These are phyloP conservation scores for Drosophila mercatorum DNA, from an alignment of 2,888 invertebrate genomes.

Conservation along the genomic window DNA sequence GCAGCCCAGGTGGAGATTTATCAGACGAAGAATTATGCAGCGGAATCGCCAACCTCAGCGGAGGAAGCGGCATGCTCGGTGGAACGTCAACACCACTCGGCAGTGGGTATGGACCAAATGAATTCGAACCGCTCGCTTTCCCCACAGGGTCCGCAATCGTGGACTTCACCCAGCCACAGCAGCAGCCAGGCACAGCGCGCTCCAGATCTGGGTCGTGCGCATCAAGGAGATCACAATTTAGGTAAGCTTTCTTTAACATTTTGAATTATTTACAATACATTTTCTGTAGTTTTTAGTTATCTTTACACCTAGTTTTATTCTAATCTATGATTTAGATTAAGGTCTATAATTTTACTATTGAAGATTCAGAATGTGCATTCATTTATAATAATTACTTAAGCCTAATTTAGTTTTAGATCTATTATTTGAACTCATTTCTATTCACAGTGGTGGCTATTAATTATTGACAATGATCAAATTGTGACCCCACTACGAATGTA, in stretches of 20 bases:
- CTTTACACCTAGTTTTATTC: background rate
- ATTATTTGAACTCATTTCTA: constrained; percentile 22
- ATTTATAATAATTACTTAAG: constrained; percentile 14
- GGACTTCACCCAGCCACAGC: constrained; percentile 85
- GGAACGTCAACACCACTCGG: constrained; percentile 84
- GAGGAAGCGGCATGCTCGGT: constrained; percentile 76
- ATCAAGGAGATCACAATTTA: constrained; percentile 85
- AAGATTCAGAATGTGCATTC: background rate
- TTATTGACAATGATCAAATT: background rate
- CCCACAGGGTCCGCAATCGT: constrained; percentile 83
- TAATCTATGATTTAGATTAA: constrained; percentile 19
- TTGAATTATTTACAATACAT: background rate
- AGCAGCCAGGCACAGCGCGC: constrained; percentile 82
- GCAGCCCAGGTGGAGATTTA: constrained; percentile 86
- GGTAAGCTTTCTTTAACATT: constrained; percentile 68
- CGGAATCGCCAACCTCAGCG: constrained; percentile 84
- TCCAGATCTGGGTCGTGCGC: constrained; percentile 85
- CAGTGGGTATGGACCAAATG: constrained; percentile 84
- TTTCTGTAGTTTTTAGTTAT: constrained; percentile 11
- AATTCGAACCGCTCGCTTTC: constrained; percentile 85
- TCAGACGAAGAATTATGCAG: constrained; percentile 85
- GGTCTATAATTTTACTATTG: constrained; percentile 16
- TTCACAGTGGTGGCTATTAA: constrained; percentile 10
- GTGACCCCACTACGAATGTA: constrained; percentile 12
- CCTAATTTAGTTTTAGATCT: constrained; percentile 24